Conservation (phyloP, 2,888 invertebrate genomes). For the Morpho deidamia region DNA sequence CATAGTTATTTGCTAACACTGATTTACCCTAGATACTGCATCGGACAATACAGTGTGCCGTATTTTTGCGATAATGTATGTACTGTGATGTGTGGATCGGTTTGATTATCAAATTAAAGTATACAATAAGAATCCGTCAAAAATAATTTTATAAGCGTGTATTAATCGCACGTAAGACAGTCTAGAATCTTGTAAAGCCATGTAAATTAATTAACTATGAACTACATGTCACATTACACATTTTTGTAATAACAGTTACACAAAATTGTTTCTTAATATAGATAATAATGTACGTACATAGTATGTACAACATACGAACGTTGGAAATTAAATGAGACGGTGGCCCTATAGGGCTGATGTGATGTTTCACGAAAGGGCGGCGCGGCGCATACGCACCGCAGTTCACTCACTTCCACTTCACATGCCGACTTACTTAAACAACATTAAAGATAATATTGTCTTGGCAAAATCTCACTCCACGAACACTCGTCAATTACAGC, state of each 20-base stretch:
- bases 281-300: constrained; percentile 11
- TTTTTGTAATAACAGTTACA: constrained; percentile 9
- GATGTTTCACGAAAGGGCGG: constrained; percentile 5
- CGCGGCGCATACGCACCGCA: constrained; percentile 21
- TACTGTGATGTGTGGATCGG: no score
- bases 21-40: no score
- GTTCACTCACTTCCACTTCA: constrained; percentile 40
- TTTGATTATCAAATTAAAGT: no score
- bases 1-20: no score
- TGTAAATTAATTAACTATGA: no score
- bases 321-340: constrained; percentile 29
- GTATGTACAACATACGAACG: constrained; percentile 35
- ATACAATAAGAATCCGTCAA: no score
- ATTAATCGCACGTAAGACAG: no score
- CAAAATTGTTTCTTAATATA: constrained; percentile 14
- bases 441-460: constrained; percentile 75
- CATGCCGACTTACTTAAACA: constrained; percentile 49
- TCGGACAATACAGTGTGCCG: no score
- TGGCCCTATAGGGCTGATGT: constrained; percentile 29
- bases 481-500: constrained; percentile 69
- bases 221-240: not conserved
- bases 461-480: constrained; percentile 76
- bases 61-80: no score
- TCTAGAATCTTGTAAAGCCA: no score
- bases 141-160: no score